These are phyloP conservation scores for Plodia interpunctella DNA, from an alignment of 1,140 invertebrate genomes.

Conservation along the genomic window DNA sequence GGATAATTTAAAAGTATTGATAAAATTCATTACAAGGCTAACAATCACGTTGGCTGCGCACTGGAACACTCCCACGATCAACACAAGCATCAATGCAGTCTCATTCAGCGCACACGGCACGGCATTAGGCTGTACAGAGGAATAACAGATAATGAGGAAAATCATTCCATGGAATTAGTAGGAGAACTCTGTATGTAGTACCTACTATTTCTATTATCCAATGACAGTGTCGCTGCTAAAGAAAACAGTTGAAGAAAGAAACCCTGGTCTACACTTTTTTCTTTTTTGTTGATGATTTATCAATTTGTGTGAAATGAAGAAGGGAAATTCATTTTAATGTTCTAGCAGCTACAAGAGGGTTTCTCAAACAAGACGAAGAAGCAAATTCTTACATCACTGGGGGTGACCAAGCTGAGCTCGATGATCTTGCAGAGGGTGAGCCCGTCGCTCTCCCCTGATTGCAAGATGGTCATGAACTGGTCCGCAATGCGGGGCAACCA, in stretches of 20 bases:
- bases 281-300: too few relatives aligned
- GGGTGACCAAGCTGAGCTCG: conserved; percentile 19
- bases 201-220: too few relatives aligned
- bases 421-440: conserved; percentile 47
- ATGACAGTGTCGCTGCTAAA: too few relatives aligned
- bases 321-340: too few relatives aligned
- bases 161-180: too few relatives aligned
- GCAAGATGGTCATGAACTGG: conserved; percentile 42
- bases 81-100: conserved; percentile 32
- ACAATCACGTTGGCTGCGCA: conserved; percentile 37
- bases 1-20: not conserved
- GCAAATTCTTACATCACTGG: conserved; percentile 33
- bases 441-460: conserved; percentile 38
- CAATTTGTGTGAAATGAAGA: too few relatives aligned
- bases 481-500: conserved; percentile 56
- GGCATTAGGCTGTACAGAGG: conserved; percentile 35
- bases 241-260: too few relatives aligned
- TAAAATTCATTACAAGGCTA: conserved; percentile 36
- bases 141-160: too few relatives aligned
- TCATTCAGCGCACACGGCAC: conserved; percentile 42
- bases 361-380: too few relatives aligned
- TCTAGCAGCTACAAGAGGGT: too few relatives aligned
- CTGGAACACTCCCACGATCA: conserved; percentile 32
- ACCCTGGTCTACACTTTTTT: too few relatives aligned
- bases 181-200: too few relatives aligned